Evolutionary conservation across 1,140 invertebrate genomes (phyloP).

Genomic region (Branchinecta lynchi): DNA sequence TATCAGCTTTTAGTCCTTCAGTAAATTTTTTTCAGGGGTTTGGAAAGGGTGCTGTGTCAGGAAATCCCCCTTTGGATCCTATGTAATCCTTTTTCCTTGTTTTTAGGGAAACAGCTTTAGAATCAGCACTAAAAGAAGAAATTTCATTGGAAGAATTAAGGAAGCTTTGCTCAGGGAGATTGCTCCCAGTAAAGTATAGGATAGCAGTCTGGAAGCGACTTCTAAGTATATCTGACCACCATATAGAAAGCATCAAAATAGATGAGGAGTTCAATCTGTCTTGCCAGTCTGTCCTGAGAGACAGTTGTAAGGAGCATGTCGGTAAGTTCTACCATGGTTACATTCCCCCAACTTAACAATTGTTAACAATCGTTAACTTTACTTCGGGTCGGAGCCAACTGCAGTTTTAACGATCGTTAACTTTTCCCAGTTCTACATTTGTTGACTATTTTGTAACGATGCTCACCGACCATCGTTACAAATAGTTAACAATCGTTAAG

Average conservation of each 20-base stretch:
- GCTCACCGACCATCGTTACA: too few relatives aligned
- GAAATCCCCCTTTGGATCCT: too few relatives aligned
- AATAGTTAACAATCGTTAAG: too few relatives aligned
- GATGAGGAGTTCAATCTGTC: conserved; percentile 4
- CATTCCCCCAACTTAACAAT: too few relatives aligned
- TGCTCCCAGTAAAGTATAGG: not conserved
- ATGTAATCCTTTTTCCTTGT: not conserved
- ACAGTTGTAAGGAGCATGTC: not conserved
- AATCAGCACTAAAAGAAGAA: not conserved
- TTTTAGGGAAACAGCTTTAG: not conserved
- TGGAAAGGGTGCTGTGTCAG: too few relatives aligned
- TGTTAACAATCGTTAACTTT: too few relatives aligned
- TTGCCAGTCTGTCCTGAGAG: not conserved
- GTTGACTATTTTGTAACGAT: too few relatives aligned
- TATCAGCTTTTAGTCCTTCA: too few relatives aligned
- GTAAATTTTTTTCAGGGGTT: too few relatives aligned
- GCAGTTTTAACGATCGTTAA: too few relatives aligned
- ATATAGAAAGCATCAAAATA: not conserved
- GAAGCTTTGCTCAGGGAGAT: not conserved
- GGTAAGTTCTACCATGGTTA: not conserved
- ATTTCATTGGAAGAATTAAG: not conserved
- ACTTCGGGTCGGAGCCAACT: too few relatives aligned
- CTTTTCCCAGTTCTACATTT: too few relatives aligned
- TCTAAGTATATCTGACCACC: not conserved
- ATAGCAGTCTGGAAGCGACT: not conserved